Evolutionary conservation across 2,888 invertebrate species (phyloP).

Genomic region (Trichopoda pennipes): DNA sequence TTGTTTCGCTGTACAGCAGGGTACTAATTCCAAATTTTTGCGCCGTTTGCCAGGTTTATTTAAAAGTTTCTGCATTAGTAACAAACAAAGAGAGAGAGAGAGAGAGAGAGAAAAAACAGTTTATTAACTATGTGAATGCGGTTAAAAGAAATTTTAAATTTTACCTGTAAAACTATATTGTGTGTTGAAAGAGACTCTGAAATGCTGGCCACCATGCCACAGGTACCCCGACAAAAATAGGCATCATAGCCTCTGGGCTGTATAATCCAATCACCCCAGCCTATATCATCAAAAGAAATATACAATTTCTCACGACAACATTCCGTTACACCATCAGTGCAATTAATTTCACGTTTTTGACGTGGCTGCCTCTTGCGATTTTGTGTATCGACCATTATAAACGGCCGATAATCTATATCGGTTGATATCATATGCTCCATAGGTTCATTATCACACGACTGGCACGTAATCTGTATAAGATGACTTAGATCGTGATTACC

Average conservation of each 20-base stretch:
- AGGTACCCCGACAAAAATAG: constrained; percentile 92
- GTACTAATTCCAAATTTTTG: constrained; percentile 85
- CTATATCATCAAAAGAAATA: constrained; percentile 91
- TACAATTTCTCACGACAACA: constrained; percentile 92
- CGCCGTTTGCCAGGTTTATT: constrained; percentile 79
- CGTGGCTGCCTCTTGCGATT: constrained; percentile 84
- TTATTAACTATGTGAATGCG: not conserved
- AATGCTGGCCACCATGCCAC: constrained; percentile 87
- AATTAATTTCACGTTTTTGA: constrained; percentile 85
- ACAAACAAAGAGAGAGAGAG: no score
- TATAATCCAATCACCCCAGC: constrained; percentile 94
- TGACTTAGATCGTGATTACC: constrained; percentile 86
- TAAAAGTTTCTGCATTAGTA: constrained; percentile 63
- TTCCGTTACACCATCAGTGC: constrained; percentile 86
- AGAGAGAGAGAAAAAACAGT: not conserved
- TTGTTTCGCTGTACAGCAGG: constrained; percentile 93
- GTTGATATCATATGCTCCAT: constrained; percentile 85
- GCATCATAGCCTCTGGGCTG: constrained; percentile 91
- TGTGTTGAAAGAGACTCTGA: constrained; percentile 85
- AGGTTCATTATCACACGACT: constrained; percentile 86
- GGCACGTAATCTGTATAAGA: constrained; percentile 88
- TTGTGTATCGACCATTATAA: constrained; percentile 89
- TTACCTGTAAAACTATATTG: constrained; percentile 88
- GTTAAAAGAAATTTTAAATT: not conserved
- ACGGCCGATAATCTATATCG: constrained; percentile 87